Conservation (phyloP, 2,888 invertebrate species). For the Lasioglossum villosulum region DNA sequence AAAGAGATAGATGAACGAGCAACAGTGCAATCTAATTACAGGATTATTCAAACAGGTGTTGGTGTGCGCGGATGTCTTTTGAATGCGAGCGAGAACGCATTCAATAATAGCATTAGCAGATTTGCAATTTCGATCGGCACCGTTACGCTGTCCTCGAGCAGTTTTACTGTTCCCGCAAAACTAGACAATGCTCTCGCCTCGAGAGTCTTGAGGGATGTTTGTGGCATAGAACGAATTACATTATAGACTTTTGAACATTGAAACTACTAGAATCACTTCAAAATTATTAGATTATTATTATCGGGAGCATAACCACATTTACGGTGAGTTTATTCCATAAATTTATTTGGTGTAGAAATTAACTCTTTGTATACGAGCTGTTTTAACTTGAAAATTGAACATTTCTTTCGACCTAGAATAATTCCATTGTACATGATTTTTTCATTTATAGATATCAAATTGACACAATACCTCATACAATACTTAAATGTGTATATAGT, state of each 20-base stretch:
- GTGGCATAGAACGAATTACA: background rate
- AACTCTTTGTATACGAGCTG: too few species aligned
- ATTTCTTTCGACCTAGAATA: too few species aligned
- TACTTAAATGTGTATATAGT: too few species aligned
- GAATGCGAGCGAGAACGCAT: background rate
- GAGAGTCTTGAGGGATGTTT: background rate
- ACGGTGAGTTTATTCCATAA: too few species aligned
- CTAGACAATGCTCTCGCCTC: background rate
- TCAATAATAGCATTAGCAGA: background rate
- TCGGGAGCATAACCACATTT: background rate
- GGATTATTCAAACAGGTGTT: background rate
- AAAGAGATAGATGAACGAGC: constrained; percentile 5
- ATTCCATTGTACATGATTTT: too few species aligned
- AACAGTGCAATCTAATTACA: constrained; percentile 7
- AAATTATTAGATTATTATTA: background rate
- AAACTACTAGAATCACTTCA: background rate
- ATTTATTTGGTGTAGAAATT: background rate
- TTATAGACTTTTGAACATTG: background rate
- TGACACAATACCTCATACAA: too few species aligned
- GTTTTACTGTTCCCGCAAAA: background rate
- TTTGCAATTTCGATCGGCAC: background rate
- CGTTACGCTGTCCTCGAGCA: background rate
- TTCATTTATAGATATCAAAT: too few species aligned
- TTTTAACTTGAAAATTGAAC: too few species aligned
- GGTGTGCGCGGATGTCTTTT: background rate